Evolutionary conservation across 2,888 invertebrate genomes (phyloP).

Genomic region (Xanthia togata): DNA sequence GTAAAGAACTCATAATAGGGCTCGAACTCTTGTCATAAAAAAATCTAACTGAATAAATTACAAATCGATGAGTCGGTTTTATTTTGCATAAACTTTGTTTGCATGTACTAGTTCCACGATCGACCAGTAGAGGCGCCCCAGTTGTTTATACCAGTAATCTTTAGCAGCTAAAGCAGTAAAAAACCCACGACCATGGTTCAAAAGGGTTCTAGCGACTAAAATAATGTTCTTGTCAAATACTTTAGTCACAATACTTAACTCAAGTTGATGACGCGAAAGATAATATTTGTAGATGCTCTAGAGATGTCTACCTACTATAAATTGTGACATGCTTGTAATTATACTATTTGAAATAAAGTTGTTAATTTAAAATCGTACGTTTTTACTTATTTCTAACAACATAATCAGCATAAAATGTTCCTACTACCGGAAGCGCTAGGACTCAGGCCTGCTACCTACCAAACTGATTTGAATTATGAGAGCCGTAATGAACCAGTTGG

Average conservation of each 20-base stretch:
- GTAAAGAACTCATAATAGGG: not conserved
- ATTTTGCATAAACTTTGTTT: not conserved
- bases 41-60: not conserved
- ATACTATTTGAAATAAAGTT: slow-evolving; percentile 66
- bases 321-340: slow-evolving; percentile 65
- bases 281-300: slow-evolving; percentile 53
- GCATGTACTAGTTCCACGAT: slow-evolving; percentile 9
- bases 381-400: slow-evolving; percentile 6
- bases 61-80: not conserved
- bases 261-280: slow-evolving; percentile 46
- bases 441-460: not conserved
- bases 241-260: slow-evolving; percentile 34
- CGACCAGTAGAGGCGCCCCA: slow-evolving; percentile 21
- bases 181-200: slow-evolving; percentile 2
- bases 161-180: not conserved
- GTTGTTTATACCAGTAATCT: not conserved
- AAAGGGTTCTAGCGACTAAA: slow-evolving; percentile 27
- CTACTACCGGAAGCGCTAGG: not conserved
- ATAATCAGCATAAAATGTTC: not conserved
- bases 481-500: not conserved
- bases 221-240: slow-evolving; percentile 40
- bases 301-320: slow-evolving; percentile 50
- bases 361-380: slow-evolving; percentile 52
- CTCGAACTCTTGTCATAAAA: not conserved
- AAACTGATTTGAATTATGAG: not conserved